phyloP scores from a whole-genome alignment of 2,888 invertebrate species.

The Melanostoma mellinum region DNA sequence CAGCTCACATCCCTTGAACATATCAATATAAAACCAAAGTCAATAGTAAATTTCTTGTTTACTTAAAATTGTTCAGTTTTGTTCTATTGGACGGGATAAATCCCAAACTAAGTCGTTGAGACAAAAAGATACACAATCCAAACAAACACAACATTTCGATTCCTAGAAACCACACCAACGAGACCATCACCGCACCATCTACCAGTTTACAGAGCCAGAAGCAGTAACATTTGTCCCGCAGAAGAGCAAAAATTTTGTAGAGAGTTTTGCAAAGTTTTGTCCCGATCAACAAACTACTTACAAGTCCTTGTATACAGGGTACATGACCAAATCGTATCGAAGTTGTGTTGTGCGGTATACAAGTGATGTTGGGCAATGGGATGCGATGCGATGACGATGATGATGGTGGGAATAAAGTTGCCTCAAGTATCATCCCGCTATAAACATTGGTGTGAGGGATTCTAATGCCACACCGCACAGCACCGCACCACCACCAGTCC shows the following conservation, averaged over 20 bases:
- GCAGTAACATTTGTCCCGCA: constrained; percentile 68
- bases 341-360: constrained; percentile 60
- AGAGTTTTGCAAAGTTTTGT: constrained; percentile 59
- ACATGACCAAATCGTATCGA: constrained; percentile 72
- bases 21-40: constrained; percentile 67
- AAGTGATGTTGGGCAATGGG: constrained; percentile 54
- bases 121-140: constrained; percentile 66
- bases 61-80: constrained; percentile 69
- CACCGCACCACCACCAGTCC: background rate
- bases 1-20: constrained; percentile 17
- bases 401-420: constrained; percentile 66
- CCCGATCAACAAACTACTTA: constrained; percentile 73
- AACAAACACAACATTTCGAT: constrained; percentile 67
- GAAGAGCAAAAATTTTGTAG: constrained; percentile 59
- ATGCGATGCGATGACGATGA: too few species aligned
- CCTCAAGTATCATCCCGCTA: constrained; percentile 44
- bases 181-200: constrained; percentile 41
- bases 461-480: constrained; percentile 46
- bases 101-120: constrained; percentile 64
- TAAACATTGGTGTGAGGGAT: constrained; percentile 3
- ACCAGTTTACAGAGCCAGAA: constrained; percentile 17
- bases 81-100: constrained; percentile 63
- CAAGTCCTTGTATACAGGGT: constrained; percentile 65
- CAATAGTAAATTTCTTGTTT: constrained; percentile 72
- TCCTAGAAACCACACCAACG: constrained; percentile 49